phyloP scores from a whole-genome alignment of 2,888 invertebrate species.

The Amorpha juglandis region DNA sequence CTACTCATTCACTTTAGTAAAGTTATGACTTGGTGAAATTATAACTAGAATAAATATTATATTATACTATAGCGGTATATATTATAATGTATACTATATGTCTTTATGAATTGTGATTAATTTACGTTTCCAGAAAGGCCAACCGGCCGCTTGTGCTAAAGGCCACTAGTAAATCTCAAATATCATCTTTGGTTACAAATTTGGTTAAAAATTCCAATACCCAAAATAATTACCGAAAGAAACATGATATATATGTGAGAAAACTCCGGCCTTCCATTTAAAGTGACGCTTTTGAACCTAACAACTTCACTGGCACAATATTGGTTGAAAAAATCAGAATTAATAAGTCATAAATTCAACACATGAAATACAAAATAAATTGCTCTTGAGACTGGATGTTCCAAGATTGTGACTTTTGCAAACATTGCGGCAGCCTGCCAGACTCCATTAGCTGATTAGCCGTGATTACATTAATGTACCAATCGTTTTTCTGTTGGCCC shows the following conservation, averaged over 20 bases:
- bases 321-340: neutral
- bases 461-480: constrained; percentile 55
- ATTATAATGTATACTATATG: too few species aligned
- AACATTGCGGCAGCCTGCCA: constrained; percentile 53
- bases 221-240: too few species aligned
- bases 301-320: neutral
- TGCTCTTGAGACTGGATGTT: constrained; percentile 33
- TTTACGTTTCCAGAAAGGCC: too few species aligned
- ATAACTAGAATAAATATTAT: too few species aligned
- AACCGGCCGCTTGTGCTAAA: too few species aligned
- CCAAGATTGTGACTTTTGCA: constrained; percentile 62
- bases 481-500: constrained; percentile 41
- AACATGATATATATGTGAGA: neutral
- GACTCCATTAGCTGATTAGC: constrained; percentile 74
- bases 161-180: too few species aligned
- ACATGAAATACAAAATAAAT: constrained; percentile 16
- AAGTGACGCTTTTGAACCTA: neutral
- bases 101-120: too few species aligned
- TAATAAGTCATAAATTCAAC: constrained; percentile 9
- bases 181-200: too few species aligned
- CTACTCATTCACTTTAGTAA: too few species aligned
- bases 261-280: neutral
- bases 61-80: too few species aligned
- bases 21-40: too few species aligned
- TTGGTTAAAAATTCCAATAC: too few species aligned